Evolutionary conservation across 92 coral and sea anemone genomes (phyloP), one percentile per base, ranked within the genome.

Genomic region (Nematostella vectensis): DNA sequence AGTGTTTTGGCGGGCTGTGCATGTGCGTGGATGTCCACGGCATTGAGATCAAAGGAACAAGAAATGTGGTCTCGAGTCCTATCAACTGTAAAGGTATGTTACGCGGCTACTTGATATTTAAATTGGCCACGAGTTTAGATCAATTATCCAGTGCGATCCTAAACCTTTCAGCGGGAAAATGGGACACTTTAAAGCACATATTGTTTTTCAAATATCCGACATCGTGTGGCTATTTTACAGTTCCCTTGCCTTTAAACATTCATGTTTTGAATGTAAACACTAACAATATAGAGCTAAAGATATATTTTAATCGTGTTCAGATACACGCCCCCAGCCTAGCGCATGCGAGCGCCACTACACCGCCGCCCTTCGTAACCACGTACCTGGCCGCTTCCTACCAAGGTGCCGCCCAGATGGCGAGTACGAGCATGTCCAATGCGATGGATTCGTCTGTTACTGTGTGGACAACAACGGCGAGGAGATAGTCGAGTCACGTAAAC

Each of bases 21-120:
- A 55, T 83, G 61, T 91, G 98, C 64, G 96, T 78, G 16, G 96
- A 73, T 63, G 55, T 54, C 9, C 50, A 76, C 57, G 98, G 98
- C 13, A 55, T 76, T n/a, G 96, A 86, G 58, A 69, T 86, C 31
- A 40, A 62, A 31, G 89, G 89, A 42, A 81, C 98, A 30, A 67
- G 81, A 25, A 74, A 75, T n/a, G 71, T 69, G 11, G 76, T 85
- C 25, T 86, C 94, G 45, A 65, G 62, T 25, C 70, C 70, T 77
- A 89, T 94, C 55, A 66, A 77, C 22, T 89, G 97, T 54, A 54
- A 52, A 27, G 88, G 94, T 85, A 39, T 55, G 68, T 44, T 4
- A 38, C 18, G 19, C 13, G 11, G 38, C 29, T 36, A 8, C 42
- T 36, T 36, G 15, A 36, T n/a, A n/a, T n/a, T n/a, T n/a, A n/a